Evolutionary conservation across 2,113 vertebrate genomes (phyloP).

Genomic region (Mugil cephalus): DNA sequence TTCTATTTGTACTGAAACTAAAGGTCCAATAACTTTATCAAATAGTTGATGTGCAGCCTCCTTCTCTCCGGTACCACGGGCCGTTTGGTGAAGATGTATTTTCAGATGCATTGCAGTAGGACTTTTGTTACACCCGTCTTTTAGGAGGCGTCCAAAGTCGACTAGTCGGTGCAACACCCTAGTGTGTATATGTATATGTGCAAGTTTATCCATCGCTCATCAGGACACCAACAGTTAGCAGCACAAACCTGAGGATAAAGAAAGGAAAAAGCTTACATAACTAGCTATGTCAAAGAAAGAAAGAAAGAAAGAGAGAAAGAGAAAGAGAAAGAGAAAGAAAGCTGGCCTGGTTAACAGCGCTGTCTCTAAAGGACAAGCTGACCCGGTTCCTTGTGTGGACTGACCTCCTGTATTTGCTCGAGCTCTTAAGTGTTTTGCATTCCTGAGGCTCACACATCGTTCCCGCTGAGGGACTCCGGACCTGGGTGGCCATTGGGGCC

Average conservation of each 20-base stretch:
- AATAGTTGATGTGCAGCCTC: too few relatives aligned
- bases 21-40: too few relatives aligned
- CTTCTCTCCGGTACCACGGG: too few relatives aligned
- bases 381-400: slow-evolving; percentile 45
- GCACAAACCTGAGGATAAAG: background rate
- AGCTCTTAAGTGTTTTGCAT: slow-evolving; percentile 64
- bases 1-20: too few relatives aligned
- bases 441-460: slow-evolving; percentile 36
- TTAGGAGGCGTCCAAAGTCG: too few relatives aligned
- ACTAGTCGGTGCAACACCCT: too few relatives aligned
- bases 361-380: slow-evolving; percentile 31
- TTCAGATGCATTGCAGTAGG: too few relatives aligned
- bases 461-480: slow-evolving; percentile 41
- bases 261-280: slow-evolving; percentile 5
- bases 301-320: slow-evolving; percentile 25
- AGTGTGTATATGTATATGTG: background rate
- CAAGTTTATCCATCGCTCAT: slow-evolving; percentile 16
- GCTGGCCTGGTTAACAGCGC: slow-evolving; percentile 24
- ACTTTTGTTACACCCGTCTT: too few relatives aligned
- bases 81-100: too few relatives aligned
- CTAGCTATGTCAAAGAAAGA: background rate
- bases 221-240: background rate
- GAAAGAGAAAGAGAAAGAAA: slow-evolving; percentile 21
- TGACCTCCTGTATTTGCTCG: slow-evolving; percentile 65
- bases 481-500: slow-evolving; percentile 70